These are phyloP conservation scores for Epizoanthus illoricatus DNA, from an alignment of 92 coral and sea anemone species.

Conservation along the genomic window DNA sequence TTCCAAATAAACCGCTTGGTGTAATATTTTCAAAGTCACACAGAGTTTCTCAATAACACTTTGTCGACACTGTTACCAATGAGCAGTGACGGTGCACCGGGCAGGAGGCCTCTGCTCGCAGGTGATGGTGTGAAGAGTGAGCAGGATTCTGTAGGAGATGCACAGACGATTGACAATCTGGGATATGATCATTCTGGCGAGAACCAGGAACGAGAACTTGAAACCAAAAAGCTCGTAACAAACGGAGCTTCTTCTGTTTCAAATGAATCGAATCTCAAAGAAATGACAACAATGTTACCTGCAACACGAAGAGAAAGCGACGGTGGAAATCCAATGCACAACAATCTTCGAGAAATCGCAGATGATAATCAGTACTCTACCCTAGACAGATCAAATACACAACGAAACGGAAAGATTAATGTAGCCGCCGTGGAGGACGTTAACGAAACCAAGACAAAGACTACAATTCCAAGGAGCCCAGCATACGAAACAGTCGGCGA, in stretches of 20 bases:
- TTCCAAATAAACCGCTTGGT: not conserved
- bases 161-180: not conserved
- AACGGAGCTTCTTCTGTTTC: not conserved
- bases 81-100: too few relatives aligned
- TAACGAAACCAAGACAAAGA: not conserved
- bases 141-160: too few relatives aligned
- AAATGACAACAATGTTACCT: not conserved
- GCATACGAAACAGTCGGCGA: not conserved
- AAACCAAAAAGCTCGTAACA: conserved; percentile 5
- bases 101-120: too few relatives aligned
- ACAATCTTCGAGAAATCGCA: not conserved
- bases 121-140: too few relatives aligned
- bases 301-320: not conserved
- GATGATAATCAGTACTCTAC: conserved; percentile 25
- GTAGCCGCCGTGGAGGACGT: not conserved
- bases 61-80: too few relatives aligned
- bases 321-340: not conserved
- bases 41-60: too few relatives aligned
- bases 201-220: not conserved
- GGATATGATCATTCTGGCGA: conserved; percentile 14
- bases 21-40: not conserved
- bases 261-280: not conserved
- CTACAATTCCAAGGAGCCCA: not conserved
- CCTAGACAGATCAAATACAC: conserved; percentile 23
- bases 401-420: not conserved